These are phyloP conservation scores for Fistularia commersonii DNA, from an alignment of 2,797 vertebrate species.

Conservation along the genomic window DNA sequence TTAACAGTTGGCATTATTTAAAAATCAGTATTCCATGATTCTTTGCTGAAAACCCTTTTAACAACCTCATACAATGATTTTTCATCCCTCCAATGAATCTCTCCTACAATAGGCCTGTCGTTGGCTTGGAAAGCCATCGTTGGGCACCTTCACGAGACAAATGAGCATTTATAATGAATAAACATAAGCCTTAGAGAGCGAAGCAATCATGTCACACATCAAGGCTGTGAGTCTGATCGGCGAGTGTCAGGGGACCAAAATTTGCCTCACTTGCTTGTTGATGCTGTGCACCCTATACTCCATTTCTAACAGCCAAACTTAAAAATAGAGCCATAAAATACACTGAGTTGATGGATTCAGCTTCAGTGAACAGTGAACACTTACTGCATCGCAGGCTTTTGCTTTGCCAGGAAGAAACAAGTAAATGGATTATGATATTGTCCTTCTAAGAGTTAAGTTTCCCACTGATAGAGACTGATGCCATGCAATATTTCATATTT, in stretches of 20 bases:
- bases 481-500: constrained; percentile 8
- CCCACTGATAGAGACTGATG: constrained; percentile 8
- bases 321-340: constrained; percentile 12
- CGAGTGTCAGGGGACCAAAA: too few relatives aligned
- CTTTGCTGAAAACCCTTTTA: neutral
- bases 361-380: constrained; percentile 17
- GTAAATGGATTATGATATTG: constrained; percentile 35
- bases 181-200: constrained; percentile 13
- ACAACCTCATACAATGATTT: constrained; percentile 3
- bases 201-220: constrained; percentile 16
- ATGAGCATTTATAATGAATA: constrained; percentile 3
- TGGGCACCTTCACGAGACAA: constrained; percentile 4
- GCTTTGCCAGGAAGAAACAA: constrained; percentile 12
- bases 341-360: constrained; percentile 26
- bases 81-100: constrained; percentile 13
- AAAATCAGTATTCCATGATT: too few relatives aligned
- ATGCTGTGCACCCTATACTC: neutral
- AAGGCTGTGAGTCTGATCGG: constrained; percentile 6
- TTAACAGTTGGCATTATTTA: too few relatives aligned
- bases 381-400: constrained; percentile 1
- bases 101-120: neutral
- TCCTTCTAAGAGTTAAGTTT: constrained; percentile 20
- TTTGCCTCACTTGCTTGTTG: neutral
- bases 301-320: constrained; percentile 11
- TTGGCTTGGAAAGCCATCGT: constrained; percentile 4